phyloP scores from a whole-genome alignment of 2,113 vertebrate species.

The Neogobius melanostomus region DNA sequence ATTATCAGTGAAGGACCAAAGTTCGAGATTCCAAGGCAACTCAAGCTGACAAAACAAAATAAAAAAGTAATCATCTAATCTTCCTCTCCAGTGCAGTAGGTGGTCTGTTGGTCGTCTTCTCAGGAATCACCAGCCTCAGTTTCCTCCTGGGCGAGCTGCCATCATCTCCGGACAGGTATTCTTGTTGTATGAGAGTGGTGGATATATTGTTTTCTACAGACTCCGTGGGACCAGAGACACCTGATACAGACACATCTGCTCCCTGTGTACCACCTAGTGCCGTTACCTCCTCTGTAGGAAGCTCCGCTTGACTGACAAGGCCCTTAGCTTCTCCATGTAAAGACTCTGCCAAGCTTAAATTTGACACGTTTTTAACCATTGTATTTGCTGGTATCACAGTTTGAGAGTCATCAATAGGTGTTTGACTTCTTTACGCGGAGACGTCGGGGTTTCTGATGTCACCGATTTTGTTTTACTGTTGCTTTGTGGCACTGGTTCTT shows the following conservation, averaged over 20 bases:
- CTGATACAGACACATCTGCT: constrained; percentile 11
- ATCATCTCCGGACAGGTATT: constrained; percentile 61
- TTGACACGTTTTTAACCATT: constrained; percentile 37
- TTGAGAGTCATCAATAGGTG: neutral
- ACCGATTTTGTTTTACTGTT: neutral
- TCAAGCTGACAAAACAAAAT: neutral
- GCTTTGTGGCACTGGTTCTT: constrained; percentile 12
- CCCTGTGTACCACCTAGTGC: constrained; percentile 17
- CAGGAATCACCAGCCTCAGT: constrained; percentile 70
- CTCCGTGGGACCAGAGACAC: neutral
- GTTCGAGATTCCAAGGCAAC: no score
- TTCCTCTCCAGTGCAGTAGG: constrained; percentile 72
- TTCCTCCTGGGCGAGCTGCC: constrained; percentile 70
- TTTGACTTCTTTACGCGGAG: constrained; percentile 2
- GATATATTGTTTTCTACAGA: constrained; percentile 22
- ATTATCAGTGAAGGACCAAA: no score
- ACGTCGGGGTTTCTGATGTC: constrained; percentile 11
- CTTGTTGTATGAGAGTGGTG: constrained; percentile 61
- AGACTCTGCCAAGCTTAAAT: constrained; percentile 17
- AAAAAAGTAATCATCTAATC: constrained; percentile 56
- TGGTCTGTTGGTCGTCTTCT: constrained; percentile 66
- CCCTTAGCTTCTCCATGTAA: neutral
- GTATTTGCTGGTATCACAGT: constrained; percentile 10
- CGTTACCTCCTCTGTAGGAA: neutral
- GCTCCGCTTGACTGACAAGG: constrained; percentile 16